A percentile compares a stretch with the other conserved stretches of the same genome.
phyloP scores from a whole-genome alignment of 2,888 invertebrate genomes.

The Lithophane leautieri region DNA sequence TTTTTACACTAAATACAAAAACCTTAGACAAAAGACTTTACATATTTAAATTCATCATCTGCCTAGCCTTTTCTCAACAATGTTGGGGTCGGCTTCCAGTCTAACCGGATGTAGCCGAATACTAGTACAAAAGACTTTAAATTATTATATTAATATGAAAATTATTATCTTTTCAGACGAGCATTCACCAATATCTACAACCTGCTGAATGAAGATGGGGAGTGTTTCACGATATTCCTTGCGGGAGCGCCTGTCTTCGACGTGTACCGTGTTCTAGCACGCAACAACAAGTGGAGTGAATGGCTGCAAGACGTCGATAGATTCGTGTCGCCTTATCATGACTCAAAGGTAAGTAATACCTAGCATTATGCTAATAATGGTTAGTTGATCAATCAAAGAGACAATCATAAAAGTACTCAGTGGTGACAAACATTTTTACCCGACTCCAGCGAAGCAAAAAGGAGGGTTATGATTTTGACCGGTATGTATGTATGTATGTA shows the following conservation, averaged over 20 bases:
- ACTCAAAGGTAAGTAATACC: constrained; percentile 67
- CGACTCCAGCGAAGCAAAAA: too few species aligned
- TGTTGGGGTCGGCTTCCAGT: too few species aligned
- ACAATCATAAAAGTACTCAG: too few species aligned
- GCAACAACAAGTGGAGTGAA: constrained; percentile 88
- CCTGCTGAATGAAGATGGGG: constrained; percentile 92
- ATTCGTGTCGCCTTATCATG: constrained; percentile 92
- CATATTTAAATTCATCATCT: too few species aligned
- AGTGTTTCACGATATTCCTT: constrained; percentile 92
- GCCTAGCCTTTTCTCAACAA: too few species aligned
- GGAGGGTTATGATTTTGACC: too few species aligned
- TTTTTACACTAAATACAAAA: neutral
- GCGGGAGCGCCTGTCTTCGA: constrained; percentile 92
- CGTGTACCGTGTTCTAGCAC: constrained; percentile 91
- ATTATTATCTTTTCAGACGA: constrained; percentile 83
- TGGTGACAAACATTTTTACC: too few species aligned
- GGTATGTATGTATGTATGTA: too few species aligned
- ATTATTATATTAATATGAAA: too few species aligned
- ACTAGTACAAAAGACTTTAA: too few species aligned
- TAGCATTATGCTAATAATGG: neutral
- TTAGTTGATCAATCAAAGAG: neutral
- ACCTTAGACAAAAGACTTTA: too few species aligned
- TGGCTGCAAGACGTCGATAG: constrained; percentile 92
- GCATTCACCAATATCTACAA: constrained; percentile 91
- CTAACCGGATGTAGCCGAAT: too few species aligned